These are phyloP conservation scores for Ectemnius cavifrons DNA, from an alignment of 2,888 invertebrate genomes.

Conservation along the genomic window DNA sequence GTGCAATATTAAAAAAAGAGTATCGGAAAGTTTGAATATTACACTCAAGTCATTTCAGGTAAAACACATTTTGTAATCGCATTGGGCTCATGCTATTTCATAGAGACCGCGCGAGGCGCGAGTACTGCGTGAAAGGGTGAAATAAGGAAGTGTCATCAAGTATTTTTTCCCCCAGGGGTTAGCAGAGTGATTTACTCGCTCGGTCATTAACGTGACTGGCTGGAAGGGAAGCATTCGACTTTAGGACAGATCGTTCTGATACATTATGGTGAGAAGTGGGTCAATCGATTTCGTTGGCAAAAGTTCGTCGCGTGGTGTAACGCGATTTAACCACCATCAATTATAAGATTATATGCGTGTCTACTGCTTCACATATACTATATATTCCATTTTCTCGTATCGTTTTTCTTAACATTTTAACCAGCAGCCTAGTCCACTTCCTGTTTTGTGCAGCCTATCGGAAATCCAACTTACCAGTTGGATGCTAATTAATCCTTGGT, in stretches of 20 bases:
- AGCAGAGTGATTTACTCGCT: not conserved
- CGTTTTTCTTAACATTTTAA: no score
- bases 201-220: conserved; percentile 45
- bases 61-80: no score
- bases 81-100: no score
- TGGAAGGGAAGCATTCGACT: conserved; percentile 50
- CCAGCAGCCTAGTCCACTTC: no score
- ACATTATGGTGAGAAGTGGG: conserved; percentile 65
- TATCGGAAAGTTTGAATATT: no score
- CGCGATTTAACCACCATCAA: conserved; percentile 59
- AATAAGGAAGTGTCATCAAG: not conserved
- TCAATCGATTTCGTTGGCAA: conserved; percentile 69
- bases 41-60: no score
- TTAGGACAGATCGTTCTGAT: conserved; percentile 64
- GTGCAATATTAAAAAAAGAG: no score
- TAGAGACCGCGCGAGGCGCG: not conserved
- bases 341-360: conserved; percentile 42
- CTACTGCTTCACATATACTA: conserved; percentile 17
- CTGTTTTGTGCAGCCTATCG: no score
- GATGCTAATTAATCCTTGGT: no score
- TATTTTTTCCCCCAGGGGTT: not conserved
- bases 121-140: not conserved
- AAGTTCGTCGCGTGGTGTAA: conserved; percentile 62
- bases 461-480: not conserved
- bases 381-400: not conserved